A percentile compares a stretch with the other conserved stretches of the same genome.
phyloP scores from a whole-genome alignment of 2,888 invertebrate genomes.

The Sesamia inferens region DNA sequence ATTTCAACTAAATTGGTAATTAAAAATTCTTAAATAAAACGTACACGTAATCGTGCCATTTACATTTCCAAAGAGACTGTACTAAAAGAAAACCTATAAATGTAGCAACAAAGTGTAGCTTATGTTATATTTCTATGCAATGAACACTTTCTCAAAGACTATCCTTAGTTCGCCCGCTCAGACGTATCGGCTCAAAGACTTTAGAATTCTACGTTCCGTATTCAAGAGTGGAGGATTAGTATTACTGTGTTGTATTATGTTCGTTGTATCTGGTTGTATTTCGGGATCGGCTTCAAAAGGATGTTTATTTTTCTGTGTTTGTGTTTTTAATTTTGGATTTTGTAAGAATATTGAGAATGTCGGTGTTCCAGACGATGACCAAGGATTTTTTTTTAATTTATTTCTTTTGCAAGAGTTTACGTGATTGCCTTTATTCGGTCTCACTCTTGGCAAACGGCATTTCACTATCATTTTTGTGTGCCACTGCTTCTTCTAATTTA shows the following conservation, averaged over 20 bases:
- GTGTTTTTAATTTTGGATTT: neutral
- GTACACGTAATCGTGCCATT: neutral
- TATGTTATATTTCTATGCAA: constrained; percentile 19
- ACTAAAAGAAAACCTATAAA: constrained; percentile 24
- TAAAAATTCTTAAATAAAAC: neutral
- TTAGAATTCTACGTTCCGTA: constrained; percentile 23
- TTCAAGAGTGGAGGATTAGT: constrained; percentile 35
- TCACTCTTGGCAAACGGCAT: neutral
- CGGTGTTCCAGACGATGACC: too few species aligned
- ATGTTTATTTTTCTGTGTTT: neutral
- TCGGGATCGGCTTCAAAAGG: neutral
- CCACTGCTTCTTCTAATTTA: neutral
- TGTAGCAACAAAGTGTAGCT: neutral
- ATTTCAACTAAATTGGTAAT: neutral
- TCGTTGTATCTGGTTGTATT: constrained; percentile 1
- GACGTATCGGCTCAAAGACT: constrained; percentile 43
- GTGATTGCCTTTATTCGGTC: neutral
- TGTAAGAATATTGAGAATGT: neutral
- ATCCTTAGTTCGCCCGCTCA: constrained; percentile 14
- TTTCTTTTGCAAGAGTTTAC: too few species aligned
- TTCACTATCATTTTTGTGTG: neutral
- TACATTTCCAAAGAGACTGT: constrained; percentile 7
- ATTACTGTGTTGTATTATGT: constrained; percentile 8
- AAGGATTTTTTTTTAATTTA: neutral
- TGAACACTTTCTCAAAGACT: constrained; percentile 37